Evolutionary conservation across 2,113 vertebrate genomes (phyloP).

Genomic region (Tragelaphus buxtoni): DNA sequence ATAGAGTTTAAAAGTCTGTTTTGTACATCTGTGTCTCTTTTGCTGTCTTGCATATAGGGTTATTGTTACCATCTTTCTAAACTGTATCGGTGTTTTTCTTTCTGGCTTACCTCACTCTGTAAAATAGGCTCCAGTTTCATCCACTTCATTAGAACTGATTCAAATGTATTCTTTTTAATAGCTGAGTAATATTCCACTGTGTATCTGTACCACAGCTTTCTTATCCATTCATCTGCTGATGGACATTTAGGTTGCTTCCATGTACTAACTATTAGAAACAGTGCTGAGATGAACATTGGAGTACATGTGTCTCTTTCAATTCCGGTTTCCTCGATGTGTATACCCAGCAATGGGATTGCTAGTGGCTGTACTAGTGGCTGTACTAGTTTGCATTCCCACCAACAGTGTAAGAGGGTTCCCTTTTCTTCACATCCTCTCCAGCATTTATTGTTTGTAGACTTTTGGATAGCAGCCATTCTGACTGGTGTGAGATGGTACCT

Average conservation of each 20-base stretch:
- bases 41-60: not conserved
- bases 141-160: too few relatives aligned
- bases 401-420: not conserved
- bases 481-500: too few relatives aligned
- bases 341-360: not conserved
- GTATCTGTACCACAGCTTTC: not conserved
- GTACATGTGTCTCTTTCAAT: not conserved
- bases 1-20: not conserved
- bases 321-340: not conserved
- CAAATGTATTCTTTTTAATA: too few relatives aligned
- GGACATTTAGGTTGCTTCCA: not conserved
- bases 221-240: not conserved
- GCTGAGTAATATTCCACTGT: too few relatives aligned
- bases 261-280: not conserved
- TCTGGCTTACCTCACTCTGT: too few relatives aligned
- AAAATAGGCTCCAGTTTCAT: too few relatives aligned
- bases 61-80: not conserved
- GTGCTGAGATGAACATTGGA: not conserved
- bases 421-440: not conserved
- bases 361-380: not conserved
- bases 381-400: not conserved
- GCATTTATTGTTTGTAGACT: not conserved
- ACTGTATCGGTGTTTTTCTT: not conserved
- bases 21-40: not conserved
- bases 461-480: not conserved